Evolutionary conservation across 2,797 vertebrate species (phyloP).

Genomic region (Dicrostonyx torquatus): DNA sequence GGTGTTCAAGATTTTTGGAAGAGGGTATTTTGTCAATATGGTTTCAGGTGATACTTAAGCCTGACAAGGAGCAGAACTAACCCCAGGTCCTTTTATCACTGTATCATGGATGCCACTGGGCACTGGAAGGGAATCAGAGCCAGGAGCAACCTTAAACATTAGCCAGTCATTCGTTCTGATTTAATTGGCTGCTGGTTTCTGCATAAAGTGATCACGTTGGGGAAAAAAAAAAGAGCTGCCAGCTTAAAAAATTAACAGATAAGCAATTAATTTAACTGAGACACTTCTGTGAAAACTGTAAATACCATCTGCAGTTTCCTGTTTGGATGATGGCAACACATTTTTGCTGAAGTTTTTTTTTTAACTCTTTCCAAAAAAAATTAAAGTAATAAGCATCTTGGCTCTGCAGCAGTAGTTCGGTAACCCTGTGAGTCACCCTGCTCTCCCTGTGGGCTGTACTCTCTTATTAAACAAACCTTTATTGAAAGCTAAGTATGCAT

Average conservation of each 20-base stretch:
- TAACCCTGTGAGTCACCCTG: neutral
- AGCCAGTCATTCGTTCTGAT: constrained; percentile 48
- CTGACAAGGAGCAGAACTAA: neutral
- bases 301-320: constrained; percentile 62
- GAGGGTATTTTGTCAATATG: neutral
- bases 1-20: neutral
- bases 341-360: constrained; percentile 45
- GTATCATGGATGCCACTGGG: neutral
- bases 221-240: constrained; percentile 30
- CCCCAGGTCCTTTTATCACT: neutral
- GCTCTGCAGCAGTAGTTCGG: neutral
- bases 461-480: constrained; percentile 37
- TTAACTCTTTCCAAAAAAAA: constrained; percentile 38
- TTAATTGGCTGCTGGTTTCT: constrained; percentile 67
- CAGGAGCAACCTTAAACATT: neutral
- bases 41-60: neutral
- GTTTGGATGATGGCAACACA: constrained; percentile 39
- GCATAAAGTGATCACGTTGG: constrained; percentile 55
- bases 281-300: constrained; percentile 44
- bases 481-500: neutral
- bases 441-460: neutral
- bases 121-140: neutral
- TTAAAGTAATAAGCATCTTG: constrained; percentile 30
- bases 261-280: constrained; percentile 69
- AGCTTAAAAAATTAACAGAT: constrained; percentile 66